Conservation (phyloP, 2,797 vertebrate genomes). For the Cyclura pinguis region DNA sequence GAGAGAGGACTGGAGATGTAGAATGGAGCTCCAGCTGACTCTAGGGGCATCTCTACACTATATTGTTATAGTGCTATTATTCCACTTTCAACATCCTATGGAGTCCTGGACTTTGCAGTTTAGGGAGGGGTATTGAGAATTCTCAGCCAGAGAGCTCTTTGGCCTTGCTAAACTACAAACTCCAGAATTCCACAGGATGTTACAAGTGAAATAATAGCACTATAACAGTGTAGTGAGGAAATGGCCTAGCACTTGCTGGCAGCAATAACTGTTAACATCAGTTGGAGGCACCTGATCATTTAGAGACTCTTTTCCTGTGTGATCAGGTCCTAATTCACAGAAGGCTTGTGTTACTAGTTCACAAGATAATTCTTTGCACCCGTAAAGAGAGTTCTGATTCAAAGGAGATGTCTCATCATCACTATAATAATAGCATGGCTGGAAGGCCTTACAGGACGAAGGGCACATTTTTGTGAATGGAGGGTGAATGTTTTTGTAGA, state of each 20-base stretch:
- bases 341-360: neutral
- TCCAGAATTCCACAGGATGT: no score
- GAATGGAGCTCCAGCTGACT: neutral
- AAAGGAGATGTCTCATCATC: no score
- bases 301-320: neutral
- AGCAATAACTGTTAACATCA: neutral
- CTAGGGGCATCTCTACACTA: neutral
- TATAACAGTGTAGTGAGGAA: no score
- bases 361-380: neutral
- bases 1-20: neutral
- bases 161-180: no score
- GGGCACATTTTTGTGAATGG: neutral
- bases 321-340: neutral
- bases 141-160: no score
- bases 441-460: neutral
- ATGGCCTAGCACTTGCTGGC: neutral
- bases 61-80: no score
- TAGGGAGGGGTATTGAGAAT: no score
- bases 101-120: no score
- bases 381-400: neutral
- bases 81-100: no score
- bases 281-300: neutral
- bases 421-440: neutral
- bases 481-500: constrained; percentile 32
- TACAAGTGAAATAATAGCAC: no score